Evolutionary conservation across 2,888 invertebrate genomes (phyloP), one percentile per base, ranked within the genome.

Genomic region (Eupithecia abbreviata): DNA sequence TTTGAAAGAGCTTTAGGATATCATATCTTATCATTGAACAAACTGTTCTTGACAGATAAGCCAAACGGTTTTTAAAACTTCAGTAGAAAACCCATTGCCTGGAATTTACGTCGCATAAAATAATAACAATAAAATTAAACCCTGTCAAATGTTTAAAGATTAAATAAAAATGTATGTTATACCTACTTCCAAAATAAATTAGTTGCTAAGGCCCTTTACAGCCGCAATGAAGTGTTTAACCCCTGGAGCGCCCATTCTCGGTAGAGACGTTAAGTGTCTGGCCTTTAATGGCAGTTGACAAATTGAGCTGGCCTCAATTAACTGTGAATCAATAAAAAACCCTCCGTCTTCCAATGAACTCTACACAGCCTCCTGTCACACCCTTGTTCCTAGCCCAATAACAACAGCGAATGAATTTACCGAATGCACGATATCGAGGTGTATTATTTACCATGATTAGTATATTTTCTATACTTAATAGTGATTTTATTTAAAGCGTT

Each of bases 301-400:
- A 82, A 85, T 84, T 82, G 82, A 77, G 71, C 77, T 80, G 82
- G 75, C 85, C 85, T 84, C 85, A 89, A 88, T 89, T 89, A 88
- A 83, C 80, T 79, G 77, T 79, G 78, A 85, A 87, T 89, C 89
- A 88, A 89, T 89, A 86, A 85, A 85, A 87, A 82, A 80, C 74
- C 73, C 72, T 72, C 77, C 79, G 77, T 77, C 77, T 77, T 81
- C 78, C 80, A 82, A 82, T 84, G 82, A 83, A 73, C 81, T 75
- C 77, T 80, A 80, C 77, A 73, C 75, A 73, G 73, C 74, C 78
- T 77, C 71, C 75, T 49, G 58, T 72, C 49, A 74, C 81, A 73
- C 75, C 80, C 80, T 67, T 68, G 55, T 18, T 42, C 42, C 42
- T 47, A 49, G 69, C 69, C 12, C 30, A 47, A 10, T 13, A 30